Conservation (phyloP, 2,797 vertebrate genomes). For the Sorex maritimensis region DNA sequence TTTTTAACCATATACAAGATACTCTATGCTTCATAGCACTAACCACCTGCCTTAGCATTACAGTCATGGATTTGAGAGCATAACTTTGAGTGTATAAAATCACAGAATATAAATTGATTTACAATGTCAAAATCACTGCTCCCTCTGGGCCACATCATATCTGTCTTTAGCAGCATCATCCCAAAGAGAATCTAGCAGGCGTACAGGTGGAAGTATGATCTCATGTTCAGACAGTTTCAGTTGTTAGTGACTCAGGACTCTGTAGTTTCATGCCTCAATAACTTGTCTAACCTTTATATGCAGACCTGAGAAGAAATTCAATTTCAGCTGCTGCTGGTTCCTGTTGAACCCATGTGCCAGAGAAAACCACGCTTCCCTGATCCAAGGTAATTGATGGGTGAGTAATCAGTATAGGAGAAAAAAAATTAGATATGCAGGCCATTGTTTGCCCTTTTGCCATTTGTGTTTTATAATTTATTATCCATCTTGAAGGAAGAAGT, state of each 20-base stretch:
- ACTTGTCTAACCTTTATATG: slow-evolving; percentile 46
- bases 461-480: slow-evolving; percentile 31
- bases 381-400: neutral
- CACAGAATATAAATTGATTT: slow-evolving; percentile 28
- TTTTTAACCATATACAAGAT: slow-evolving; percentile 30
- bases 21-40: neutral
- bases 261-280: neutral
- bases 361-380: neutral
- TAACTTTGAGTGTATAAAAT: slow-evolving; percentile 48
- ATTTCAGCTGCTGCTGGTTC: slow-evolving; percentile 45
- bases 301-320: slow-evolving; percentile 66
- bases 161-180: neutral
- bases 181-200: neutral
- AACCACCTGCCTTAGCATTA: slow-evolving; percentile 44
- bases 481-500: slow-evolving; percentile 49
- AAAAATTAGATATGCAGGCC: slow-evolving; percentile 27
- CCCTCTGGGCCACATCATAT: neutral
- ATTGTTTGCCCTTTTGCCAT: slow-evolving; percentile 23
- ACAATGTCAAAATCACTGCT: neutral
- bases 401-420: slow-evolving; percentile 13
- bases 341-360: neutral
- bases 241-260: slow-evolving; percentile 34
- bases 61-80: slow-evolving; percentile 37
- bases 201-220: slow-evolving; percentile 40
- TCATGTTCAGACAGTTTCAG: neutral